Evolutionary conservation across 2,113 vertebrate genomes (phyloP).

Genomic region (Hypocryptadius cinnamomeus): DNA sequence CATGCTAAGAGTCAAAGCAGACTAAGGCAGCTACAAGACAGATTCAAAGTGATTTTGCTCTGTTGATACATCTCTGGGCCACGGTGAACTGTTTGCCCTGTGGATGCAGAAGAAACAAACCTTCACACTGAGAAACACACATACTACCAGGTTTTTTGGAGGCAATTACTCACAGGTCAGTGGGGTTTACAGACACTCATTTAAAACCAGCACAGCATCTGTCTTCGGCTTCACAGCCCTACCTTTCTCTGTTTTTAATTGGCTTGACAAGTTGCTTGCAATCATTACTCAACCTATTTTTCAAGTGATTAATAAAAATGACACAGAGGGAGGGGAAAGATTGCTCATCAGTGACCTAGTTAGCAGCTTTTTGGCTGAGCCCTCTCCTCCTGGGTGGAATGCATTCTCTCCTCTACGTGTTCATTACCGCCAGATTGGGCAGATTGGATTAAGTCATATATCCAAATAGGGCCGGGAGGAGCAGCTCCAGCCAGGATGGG

Average conservation of each 20-base stretch:
- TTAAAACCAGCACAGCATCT: slow-evolving; percentile 42
- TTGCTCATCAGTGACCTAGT: slow-evolving; percentile 61
- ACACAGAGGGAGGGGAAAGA: slow-evolving; percentile 61
- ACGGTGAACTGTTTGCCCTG: neutral
- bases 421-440: slow-evolving; percentile 1
- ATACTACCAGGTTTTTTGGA: neutral
- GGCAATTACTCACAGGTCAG: slow-evolving; percentile 34
- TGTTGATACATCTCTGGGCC: neutral
- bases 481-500: slow-evolving; percentile 31
- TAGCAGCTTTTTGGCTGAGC: slow-evolving; percentile 28
- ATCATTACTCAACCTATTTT: slow-evolving; percentile 63
- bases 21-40: neutral
- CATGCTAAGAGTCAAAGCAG: neutral
- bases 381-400: slow-evolving; percentile 5
- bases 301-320: slow-evolving; percentile 68
- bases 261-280: slow-evolving; percentile 49
- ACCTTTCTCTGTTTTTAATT: slow-evolving; percentile 53
- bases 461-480: slow-evolving; percentile 11
- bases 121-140: neutral
- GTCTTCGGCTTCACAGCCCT: slow-evolving; percentile 23
- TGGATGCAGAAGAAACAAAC: slow-evolving; percentile 12
- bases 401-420: neutral
- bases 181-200: slow-evolving; percentile 33
- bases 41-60: neutral
- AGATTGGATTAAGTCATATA: slow-evolving; percentile 44